Percentiles rank a stretch among this genome's conserved stretches.
phyloP scores from a whole-genome alignment of 2,113 vertebrate genomes.

The Psettodes erumei region DNA sequence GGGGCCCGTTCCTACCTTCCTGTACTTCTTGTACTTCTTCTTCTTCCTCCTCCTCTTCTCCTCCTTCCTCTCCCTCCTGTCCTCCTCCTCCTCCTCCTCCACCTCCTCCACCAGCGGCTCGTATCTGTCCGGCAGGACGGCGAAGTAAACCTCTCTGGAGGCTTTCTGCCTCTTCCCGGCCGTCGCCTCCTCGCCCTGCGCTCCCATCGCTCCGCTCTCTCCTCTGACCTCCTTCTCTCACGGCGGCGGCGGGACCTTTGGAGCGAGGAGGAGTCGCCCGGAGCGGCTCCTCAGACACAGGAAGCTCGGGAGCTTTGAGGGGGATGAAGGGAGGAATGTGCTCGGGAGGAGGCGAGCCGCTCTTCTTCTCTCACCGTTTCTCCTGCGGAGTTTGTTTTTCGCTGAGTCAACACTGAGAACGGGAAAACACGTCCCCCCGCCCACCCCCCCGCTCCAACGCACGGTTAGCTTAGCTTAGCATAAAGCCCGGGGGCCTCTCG shows the following conservation, averaged over 20 bases:
- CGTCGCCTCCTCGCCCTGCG: slow-evolving; percentile 7
- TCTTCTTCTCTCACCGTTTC: no score
- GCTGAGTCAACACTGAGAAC: no score
- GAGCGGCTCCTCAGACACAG: slow-evolving; percentile 32
- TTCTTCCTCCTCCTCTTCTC: slow-evolving; percentile 60
- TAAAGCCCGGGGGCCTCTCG: no score
- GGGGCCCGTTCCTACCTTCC: slow-evolving; percentile 80
- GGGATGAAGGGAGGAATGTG: slow-evolving; percentile 63
- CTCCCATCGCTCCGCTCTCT: slow-evolving; percentile 38
- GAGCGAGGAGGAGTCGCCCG: slow-evolving; percentile 75
- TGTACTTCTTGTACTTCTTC: slow-evolving; percentile 76
- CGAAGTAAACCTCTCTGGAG: slow-evolving; percentile 79
- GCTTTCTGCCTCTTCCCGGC: slow-evolving; percentile 47
- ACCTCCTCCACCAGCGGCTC: slow-evolving; percentile 78
- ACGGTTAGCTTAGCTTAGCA: no score
- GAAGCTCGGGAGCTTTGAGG: slow-evolving; percentile 32
- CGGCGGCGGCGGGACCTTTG: slow-evolving; percentile 84
- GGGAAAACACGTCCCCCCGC: no score
- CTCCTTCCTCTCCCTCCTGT: slow-evolving; percentile 50
- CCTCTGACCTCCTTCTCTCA: slow-evolving; percentile 67
- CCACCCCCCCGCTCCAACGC: no score
- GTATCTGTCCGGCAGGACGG: slow-evolving; percentile 79
- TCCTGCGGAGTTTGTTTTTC: no score
- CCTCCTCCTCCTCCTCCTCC: slow-evolving; percentile 49
- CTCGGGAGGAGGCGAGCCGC: no score